A percentile compares a stretch with the other conserved stretches of the same genome.
phyloP scores from a whole-genome alignment of 2,797 vertebrate genomes.

The Rachycentron canadum region DNA sequence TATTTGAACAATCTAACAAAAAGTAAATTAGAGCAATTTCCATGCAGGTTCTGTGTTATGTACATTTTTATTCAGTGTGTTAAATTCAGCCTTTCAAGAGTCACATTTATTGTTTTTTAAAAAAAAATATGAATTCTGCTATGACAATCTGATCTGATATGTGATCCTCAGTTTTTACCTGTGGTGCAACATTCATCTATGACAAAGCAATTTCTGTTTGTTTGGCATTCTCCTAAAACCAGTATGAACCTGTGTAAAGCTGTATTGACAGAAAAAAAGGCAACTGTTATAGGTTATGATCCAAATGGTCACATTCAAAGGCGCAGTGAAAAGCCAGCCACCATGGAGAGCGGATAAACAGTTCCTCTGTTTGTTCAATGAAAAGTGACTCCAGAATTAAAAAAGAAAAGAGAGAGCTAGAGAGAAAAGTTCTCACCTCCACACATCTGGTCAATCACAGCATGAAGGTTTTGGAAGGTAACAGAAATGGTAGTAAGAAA shows the following conservation, averaged over 20 bases:
- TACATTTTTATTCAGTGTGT: background rate
- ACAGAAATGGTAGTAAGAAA: no score
- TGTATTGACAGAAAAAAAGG: background rate
- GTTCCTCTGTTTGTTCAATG: background rate
- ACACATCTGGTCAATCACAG: background rate
- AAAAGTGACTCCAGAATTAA: background rate
- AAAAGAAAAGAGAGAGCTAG: no score
- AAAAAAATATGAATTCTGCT: background rate
- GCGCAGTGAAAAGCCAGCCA: background rate
- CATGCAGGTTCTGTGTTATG: no score
- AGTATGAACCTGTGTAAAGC: background rate
- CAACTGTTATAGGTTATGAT: background rate
- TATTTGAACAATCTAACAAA: background rate
- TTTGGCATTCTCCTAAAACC: background rate
- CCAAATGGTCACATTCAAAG: background rate
- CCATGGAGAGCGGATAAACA: background rate
- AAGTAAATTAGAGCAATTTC: no score
- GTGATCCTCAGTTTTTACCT: background rate
- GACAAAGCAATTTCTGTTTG: background rate
- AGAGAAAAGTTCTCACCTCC: background rate
- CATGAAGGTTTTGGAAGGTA: background rate
- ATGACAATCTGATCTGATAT: no score
- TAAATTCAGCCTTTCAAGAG: background rate
- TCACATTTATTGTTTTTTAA: background rate
- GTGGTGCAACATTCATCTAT: background rate